Evolutionary conservation across 2,113 vertebrate genomes (phyloP).

Genomic region (Pollimyrus isidori): DNA sequence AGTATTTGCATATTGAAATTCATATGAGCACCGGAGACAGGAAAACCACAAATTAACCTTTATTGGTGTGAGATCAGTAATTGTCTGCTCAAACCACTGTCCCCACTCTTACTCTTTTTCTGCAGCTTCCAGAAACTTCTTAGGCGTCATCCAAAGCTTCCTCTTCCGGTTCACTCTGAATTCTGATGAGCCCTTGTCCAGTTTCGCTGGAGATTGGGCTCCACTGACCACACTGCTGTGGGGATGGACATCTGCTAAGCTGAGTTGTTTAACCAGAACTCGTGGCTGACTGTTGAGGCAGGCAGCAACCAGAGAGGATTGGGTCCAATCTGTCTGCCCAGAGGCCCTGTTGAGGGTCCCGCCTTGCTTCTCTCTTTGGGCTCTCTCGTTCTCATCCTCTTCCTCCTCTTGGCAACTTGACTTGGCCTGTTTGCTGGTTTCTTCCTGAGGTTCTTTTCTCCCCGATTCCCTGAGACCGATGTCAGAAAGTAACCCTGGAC

Average conservation of each 20-base stretch:
- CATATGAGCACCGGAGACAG: neutral
- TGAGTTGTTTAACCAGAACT: slow-evolving; percentile 12
- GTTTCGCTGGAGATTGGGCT: neutral
- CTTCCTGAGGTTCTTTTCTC: slow-evolving; percentile 28
- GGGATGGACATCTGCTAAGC: neutral
- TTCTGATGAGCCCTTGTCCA: neutral
- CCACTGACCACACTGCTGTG: neutral
- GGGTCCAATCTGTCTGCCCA: neutral
- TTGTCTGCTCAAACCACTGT: neutral
- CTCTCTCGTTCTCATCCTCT: neutral
- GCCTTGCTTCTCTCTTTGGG: neutral
- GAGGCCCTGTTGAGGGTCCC: neutral
- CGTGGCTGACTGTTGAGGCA: neutral
- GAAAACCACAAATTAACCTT: neutral
- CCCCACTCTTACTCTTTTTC: slow-evolving; percentile 57
- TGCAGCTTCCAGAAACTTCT: neutral
- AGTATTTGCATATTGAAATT: neutral
- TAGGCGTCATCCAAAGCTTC: slow-evolving; percentile 8
- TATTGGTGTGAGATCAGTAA: neutral
- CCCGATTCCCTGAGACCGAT: neutral
- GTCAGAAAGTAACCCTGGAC: neutral
- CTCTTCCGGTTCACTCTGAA: slow-evolving; percentile 8
- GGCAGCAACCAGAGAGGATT: neutral
- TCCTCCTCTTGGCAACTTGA: neutral
- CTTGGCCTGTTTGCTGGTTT: neutral